Evolutionary conservation across 2,113 vertebrate species (phyloP).

Genomic region (Lampris megalopsis): DNA sequence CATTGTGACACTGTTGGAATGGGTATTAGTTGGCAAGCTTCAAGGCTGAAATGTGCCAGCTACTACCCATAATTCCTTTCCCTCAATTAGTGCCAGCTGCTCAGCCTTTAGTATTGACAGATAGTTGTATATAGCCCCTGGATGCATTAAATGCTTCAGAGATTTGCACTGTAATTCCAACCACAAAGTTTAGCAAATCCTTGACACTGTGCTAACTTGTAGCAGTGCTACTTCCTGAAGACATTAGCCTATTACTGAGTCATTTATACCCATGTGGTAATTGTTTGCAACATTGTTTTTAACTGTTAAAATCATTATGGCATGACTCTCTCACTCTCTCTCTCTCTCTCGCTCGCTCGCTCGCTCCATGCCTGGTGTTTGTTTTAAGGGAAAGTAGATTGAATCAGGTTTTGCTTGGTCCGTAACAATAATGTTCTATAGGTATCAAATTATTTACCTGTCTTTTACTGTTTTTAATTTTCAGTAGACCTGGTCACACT

Average conservation of each 20-base stretch:
- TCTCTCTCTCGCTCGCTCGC: too few relatives aligned
- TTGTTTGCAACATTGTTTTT: slow-evolving; percentile 1
- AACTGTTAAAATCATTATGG: not conserved
- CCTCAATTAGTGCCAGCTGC: slow-evolving; percentile 89
- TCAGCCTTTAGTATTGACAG: slow-evolving; percentile 81
- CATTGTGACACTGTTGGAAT: slow-evolving; percentile 63
- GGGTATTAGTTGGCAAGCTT: slow-evolving; percentile 50
- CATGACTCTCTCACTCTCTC: not conserved
- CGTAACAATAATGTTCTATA: not conserved
- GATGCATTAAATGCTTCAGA: slow-evolving; percentile 71
- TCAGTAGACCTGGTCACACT: not conserved
- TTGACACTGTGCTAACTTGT: slow-evolving; percentile 60
- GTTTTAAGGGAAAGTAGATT: too few relatives aligned
- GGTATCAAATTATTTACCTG: not conserved
- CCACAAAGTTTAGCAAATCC: slow-evolving; percentile 68
- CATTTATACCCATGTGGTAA: slow-evolving; percentile 17
- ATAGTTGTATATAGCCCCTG: slow-evolving; percentile 88
- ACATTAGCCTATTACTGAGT: slow-evolving; percentile 33
- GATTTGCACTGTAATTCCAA: slow-evolving; percentile 78
- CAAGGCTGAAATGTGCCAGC: slow-evolving; percentile 69
- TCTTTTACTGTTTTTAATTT: not conserved
- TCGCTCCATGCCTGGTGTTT: not conserved
- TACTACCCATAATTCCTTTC: slow-evolving; percentile 89
- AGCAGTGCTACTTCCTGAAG: slow-evolving; percentile 60
- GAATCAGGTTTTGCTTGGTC: not conserved